Evolutionary conservation across 2,113 vertebrate species (phyloP).

Genomic region (Electrona antarctica): DNA sequence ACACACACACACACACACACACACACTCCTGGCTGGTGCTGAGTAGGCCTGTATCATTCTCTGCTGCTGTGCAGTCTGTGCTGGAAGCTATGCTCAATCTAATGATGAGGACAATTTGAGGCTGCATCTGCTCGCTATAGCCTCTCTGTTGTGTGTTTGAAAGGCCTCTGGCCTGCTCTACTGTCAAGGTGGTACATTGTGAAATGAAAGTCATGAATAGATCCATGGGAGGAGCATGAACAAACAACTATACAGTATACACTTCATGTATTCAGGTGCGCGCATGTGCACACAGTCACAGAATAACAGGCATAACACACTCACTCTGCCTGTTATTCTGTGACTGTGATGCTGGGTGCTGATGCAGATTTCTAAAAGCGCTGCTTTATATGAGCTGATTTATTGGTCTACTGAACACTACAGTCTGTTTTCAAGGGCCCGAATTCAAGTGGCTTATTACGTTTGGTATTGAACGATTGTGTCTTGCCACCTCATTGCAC

Average conservation of each 20-base stretch:
- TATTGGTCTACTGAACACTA: too few species aligned
- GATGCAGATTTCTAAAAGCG: too few species aligned
- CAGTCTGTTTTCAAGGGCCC: too few species aligned
- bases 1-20: not conserved
- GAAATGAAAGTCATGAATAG: not conserved
- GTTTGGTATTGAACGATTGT: too few species aligned
- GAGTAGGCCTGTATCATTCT: too few species aligned
- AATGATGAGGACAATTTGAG: not conserved
- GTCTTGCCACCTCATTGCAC: too few species aligned
- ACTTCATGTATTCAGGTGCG: too few species aligned
- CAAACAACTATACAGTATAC: not conserved
- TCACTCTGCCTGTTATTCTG: not conserved
- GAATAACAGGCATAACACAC: conserved; percentile 7
- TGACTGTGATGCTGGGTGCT: too few species aligned
- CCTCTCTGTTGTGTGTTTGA: not conserved
- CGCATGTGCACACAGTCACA: conserved; percentile 15
- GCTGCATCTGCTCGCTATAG: not conserved
- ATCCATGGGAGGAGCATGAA: not conserved
- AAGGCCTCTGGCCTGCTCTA: not conserved
- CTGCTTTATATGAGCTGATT: too few species aligned
- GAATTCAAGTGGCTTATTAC: too few species aligned
- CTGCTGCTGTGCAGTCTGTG: not conserved
- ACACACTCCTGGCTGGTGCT: not conserved
- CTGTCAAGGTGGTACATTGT: not conserved
- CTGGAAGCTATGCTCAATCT: not conserved